Evolutionary conservation across 2,888 invertebrate genomes (phyloP), one percentile per base, ranked within the genome.

Genomic region (Megastigmus dorsalis): DNA sequence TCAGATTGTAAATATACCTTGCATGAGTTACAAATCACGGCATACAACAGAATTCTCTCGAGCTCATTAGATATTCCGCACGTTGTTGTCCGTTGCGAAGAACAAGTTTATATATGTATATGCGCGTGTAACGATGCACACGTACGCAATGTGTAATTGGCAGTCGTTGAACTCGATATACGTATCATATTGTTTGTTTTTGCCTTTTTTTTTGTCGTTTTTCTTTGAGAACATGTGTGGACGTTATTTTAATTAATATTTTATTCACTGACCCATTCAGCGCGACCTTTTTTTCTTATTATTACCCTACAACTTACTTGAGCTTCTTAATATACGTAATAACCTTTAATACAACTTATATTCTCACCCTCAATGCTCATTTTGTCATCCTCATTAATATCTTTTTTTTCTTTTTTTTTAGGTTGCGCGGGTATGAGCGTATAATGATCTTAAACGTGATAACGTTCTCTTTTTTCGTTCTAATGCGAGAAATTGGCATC

Each of bases 111-210:
- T 73, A 52, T 50, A 59, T 20, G 52, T 57, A 41, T 55, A 48
- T 28, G 60, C 38, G 50, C 33, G 23, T 65, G 36, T 48, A 57
- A 65, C 52, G 28, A 69, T 36, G 50, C 57, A 52, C 68, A 55
- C 43, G 36, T 62, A 57, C 50, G 62, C 69, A 66, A 70, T 70
- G 50, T 70, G 36, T 69, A 69, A 73, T 76, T 69, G 66, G 69
- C 73, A 76, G 69, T 73, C 73, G 48, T 66, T 76, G 69, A 70
- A 76, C 62, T 76, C 66, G 66, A 73, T 73, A 54, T 36, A 68
- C 52, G 59, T 50, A 55, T 69, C 72, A 33, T 68, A 28, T 52
- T 69, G 54, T 67, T 28, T 45, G n/a, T 28, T 54, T 41, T 50
- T 13, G 3, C 13, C 23, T 55, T 50, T 43, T 43, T 70, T 55